Conservation (phyloP, 2,113 vertebrate species). For the Perca fluviatilis region DNA sequence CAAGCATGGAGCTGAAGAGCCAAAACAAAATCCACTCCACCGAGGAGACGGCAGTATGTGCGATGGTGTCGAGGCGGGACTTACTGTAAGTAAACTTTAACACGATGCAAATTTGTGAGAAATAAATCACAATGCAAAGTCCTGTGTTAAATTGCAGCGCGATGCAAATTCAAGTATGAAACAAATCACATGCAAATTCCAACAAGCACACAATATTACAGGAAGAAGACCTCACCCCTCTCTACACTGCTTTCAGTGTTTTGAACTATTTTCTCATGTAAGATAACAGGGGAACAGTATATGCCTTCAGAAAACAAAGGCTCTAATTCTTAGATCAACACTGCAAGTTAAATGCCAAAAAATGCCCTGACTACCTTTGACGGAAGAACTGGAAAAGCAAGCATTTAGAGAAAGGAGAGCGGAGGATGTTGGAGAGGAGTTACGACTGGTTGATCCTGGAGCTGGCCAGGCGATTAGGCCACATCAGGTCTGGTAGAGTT, state of each 20-base stretch:
- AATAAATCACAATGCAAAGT: conserved; percentile 43
- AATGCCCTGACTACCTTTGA: conserved; percentile 5
- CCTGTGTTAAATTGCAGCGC: conserved; percentile 14
- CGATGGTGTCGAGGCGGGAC: background rate
- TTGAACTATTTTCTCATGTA: background rate
- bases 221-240: conserved; percentile 31
- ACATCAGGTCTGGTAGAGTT: conserved; percentile 24
- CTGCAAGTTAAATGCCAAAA: background rate
- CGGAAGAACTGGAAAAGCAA: background rate
- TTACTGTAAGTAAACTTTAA: background rate
- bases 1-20: background rate
- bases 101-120: conserved; percentile 16
- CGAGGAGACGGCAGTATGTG: background rate
- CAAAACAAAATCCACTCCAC: background rate
- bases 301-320: background rate
- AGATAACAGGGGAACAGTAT: background rate
- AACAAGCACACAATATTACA: conserved; percentile 32
- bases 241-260: conserved; percentile 2
- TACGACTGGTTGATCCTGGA: conserved; percentile 19
- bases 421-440: conserved; percentile 18
- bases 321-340: background rate
- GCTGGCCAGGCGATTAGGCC: conserved; percentile 5
- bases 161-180: conserved; percentile 46
- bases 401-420: background rate
- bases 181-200: conserved; percentile 63